Conservation (phyloP, 2,797 vertebrate genomes). For the Natrix natrix region DNA sequence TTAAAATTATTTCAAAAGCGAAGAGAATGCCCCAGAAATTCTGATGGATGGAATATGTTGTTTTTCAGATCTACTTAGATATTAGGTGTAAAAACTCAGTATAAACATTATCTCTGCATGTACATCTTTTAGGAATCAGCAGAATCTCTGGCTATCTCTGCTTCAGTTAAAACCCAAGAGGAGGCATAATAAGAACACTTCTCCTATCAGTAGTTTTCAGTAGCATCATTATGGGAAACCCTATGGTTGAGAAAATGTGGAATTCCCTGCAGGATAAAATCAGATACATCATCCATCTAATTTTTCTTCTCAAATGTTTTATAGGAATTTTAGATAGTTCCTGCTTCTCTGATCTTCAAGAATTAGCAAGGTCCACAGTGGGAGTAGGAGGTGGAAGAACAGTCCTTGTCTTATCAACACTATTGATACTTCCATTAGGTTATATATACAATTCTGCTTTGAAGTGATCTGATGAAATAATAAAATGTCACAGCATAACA, state of each 20-base stretch:
- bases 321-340: neutral
- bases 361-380: neutral
- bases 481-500: neutral
- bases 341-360: neutral
- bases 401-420: neutral
- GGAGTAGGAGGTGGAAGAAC: no score
- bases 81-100: neutral
- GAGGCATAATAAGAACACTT: neutral
- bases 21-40: neutral
- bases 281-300: neutral
- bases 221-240: neutral
- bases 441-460: neutral
- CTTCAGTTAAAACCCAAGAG: neutral
- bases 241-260: neutral
- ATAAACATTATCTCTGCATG: neutral
- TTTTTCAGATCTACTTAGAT: neutral
- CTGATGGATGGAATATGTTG: neutral
- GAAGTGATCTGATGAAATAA: neutral
- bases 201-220: neutral
- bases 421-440: no score
- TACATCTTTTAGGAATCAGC: neutral
- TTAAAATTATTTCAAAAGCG: neutral
- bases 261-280: neutral
- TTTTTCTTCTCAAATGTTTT: neutral
- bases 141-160: neutral